Percentiles rank a stretch among this genome's conserved stretches.
phyloP scores from a whole-genome alignment of 2,113 vertebrate species.

The Etheostoma spectabile region DNA sequence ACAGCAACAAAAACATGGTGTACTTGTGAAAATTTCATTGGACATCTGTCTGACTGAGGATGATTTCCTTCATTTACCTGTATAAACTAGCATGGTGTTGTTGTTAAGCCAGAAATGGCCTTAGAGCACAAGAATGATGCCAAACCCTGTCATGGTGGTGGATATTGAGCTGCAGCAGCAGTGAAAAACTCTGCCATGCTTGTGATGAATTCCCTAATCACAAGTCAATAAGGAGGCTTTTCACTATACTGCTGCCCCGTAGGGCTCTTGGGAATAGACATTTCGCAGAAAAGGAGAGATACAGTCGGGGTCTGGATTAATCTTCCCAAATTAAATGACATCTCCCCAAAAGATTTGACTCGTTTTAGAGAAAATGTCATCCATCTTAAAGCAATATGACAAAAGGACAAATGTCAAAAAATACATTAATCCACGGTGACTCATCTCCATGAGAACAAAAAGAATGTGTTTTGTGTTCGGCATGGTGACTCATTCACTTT shows the following conservation, averaged over 20 bases:
- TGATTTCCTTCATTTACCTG: not conserved
- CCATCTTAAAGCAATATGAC: slow-evolving; percentile 9
- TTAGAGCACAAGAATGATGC: not conserved
- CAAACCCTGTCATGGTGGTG: not conserved
- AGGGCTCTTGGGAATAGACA: not conserved
- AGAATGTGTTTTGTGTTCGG: slow-evolving; percentile 49
- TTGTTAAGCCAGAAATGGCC: not conserved
- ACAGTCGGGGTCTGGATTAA: slow-evolving; percentile 4
- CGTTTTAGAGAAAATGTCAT: slow-evolving; percentile 13
- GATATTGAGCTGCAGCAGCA: slow-evolving; percentile 7
- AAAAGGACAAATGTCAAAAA: slow-evolving; percentile 29
- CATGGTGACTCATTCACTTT: slow-evolving; percentile 64
- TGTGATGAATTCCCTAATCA: slow-evolving; percentile 30
- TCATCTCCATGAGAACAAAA: slow-evolving; percentile 56
- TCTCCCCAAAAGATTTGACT: slow-evolving; percentile 3
- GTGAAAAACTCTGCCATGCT: not conserved
- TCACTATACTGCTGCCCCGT: not conserved
- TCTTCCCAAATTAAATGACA: not conserved
- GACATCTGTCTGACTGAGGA: too few relatives aligned
- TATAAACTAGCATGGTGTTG: not conserved
- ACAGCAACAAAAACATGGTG: not conserved
- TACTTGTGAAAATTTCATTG: not conserved
- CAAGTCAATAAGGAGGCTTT: slow-evolving; percentile 17
- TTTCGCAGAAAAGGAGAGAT: slow-evolving; percentile 2
- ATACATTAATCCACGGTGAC: slow-evolving; percentile 47